Evolutionary conservation across 2,888 invertebrate genomes (phyloP), one percentile per base, ranked within the genome.

Genomic region (Antheraea yamamai): DNA sequence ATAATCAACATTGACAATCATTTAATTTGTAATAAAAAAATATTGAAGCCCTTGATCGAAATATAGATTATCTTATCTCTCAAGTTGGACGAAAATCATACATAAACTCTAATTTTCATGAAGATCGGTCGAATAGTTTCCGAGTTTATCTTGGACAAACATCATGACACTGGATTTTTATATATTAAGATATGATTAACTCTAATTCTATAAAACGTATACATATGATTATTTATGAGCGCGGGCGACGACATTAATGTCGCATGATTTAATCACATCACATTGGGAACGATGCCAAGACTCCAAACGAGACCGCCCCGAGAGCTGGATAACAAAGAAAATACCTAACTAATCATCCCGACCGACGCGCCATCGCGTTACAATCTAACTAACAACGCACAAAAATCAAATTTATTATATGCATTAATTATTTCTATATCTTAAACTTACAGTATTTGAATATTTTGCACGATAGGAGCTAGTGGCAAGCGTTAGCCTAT

Each of bases 261-360:
- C 91, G 92, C 93, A 94, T 94, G 94, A 93, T 94, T 91, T 92
- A 92, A 93, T 93, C 93, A 91, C 91, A 93, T 93, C 92, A 92
- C 89, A 90, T 89, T 88, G 93, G 94, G 92, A 92, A 89, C 88
- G 76, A 78, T 91, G 93, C 93, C 93, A 93, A 88, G 80, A 81
- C 74, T 52, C 68, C 64, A 75, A 39, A 76, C 77, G 78, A 79
- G 80, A 80, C 75, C 51, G 72, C 58, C 68, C 75, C 73, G 73
- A 68, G 58, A 64, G 68, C 55, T 70, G 74, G 61, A 70, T 73
- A 73, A 55, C 35, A 70, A 51, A 35, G 73, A 61, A 73, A 73
- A 70, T 75, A 72, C 70, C 58, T 71, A 74, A 51, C 73, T 58
- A 58, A 73, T 58, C 58, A 58, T 26, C 35, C 35, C 55, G n/a